Conservation (phyloP, 2,113 vertebrate species). For the Embiotoca jacksoni region DNA sequence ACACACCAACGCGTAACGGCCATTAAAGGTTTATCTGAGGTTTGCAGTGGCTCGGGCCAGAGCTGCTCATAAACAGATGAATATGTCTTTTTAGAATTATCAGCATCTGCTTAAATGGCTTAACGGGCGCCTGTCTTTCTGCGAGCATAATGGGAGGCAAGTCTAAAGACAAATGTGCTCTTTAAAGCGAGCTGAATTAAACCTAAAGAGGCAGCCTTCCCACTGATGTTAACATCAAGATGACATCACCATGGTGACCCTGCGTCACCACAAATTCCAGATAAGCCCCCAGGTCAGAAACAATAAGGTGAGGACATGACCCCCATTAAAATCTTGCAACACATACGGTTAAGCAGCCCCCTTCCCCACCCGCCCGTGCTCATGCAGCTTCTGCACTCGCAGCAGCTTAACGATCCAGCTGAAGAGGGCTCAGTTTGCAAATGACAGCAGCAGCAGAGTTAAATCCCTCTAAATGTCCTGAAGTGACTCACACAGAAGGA, state of each 20-base stretch:
- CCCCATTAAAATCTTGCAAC: constrained; percentile 59
- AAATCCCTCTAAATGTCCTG: constrained; percentile 69
- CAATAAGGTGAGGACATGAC: constrained; percentile 61
- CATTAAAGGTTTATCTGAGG: constrained; percentile 76
- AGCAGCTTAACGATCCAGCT: constrained; percentile 31
- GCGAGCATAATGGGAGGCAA: constrained; percentile 31
- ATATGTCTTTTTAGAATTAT: constrained; percentile 48
- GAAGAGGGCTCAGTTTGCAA: constrained; percentile 52
- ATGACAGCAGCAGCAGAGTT: constrained; percentile 51
- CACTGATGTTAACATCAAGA: constrained; percentile 29
- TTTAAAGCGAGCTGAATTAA: constrained; percentile 43
- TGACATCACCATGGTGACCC: constrained; percentile 52
- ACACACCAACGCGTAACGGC: constrained; percentile 35
- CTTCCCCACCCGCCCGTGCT: neutral
- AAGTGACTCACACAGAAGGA: constrained; percentile 49
- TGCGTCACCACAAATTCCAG: constrained; percentile 32
- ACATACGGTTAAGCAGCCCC: constrained; percentile 33
- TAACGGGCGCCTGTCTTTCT: constrained; percentile 7
- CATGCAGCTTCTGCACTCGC: constrained; percentile 35
- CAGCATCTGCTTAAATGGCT: constrained; percentile 39
- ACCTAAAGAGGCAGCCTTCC: constrained; percentile 28
- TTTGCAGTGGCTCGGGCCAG: constrained; percentile 61
- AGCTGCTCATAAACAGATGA: constrained; percentile 44
- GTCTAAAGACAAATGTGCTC: constrained; percentile 55
- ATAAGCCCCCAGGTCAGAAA: constrained; percentile 59